These are phyloP conservation scores for Helicoverpa armigera DNA, from an alignment of 1,140 invertebrate genomes.

Conservation along the genomic window DNA sequence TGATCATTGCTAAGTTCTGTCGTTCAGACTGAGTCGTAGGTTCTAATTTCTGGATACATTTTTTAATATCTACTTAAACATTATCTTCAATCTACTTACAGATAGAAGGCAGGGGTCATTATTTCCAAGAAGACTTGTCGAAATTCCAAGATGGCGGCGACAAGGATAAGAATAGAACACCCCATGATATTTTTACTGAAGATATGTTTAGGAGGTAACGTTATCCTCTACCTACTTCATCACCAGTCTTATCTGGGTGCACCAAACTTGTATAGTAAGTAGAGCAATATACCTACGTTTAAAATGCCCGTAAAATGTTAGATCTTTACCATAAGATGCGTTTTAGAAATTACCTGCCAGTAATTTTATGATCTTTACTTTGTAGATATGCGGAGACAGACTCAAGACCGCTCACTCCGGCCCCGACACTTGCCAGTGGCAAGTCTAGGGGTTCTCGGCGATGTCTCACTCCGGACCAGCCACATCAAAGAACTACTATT, in stretches of 20 bases:
- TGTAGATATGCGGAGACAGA: conserved; percentile 92
- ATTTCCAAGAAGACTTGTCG: conserved; percentile 72
- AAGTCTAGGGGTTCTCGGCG: conserved; percentile 82
- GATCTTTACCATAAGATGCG: too few relatives aligned
- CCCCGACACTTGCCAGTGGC: conserved; percentile 90
- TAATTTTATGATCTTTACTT: not conserved
- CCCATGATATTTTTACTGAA: conserved; percentile 86
- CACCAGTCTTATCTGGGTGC: not conserved
- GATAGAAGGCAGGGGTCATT: conserved; percentile 71
- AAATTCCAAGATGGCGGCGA: conserved; percentile 75
- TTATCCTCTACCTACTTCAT: not conserved
- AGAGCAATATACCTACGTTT: too few relatives aligned
- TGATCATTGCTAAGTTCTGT: too few relatives aligned
- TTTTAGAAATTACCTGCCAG: too few relatives aligned
- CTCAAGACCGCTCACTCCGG: conserved; percentile 91
- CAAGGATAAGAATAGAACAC: conserved; percentile 75
- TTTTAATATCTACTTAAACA: not conserved
- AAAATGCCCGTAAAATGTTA: too few relatives aligned
- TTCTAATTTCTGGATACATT: too few relatives aligned
- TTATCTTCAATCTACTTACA: conserved; percentile 54
- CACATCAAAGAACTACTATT: conserved; percentile 79
- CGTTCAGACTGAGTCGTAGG: too few relatives aligned
- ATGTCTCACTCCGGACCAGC: conserved; percentile 84
- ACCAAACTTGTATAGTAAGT: too few relatives aligned
- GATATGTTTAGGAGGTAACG: conserved; percentile 86